Conservation (phyloP, 2,797 vertebrate species). For the Leucoraja ocellata region DNA sequence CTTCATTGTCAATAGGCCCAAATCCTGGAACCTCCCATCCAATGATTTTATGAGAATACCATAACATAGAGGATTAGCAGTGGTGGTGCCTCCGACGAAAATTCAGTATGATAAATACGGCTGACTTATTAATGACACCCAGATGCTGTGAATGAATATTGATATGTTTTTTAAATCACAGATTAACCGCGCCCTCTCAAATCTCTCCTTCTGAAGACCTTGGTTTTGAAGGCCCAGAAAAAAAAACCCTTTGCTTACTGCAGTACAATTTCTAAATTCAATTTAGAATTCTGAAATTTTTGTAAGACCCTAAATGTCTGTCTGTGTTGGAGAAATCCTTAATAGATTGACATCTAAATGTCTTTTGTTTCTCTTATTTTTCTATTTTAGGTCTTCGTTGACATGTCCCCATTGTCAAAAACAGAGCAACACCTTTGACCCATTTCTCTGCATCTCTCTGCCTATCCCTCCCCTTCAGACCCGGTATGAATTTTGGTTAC, state of each 20-base stretch:
- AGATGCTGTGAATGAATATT: too few species aligned
- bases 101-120: too few species aligned
- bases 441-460: conserved; percentile 95
- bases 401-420: conserved; percentile 98
- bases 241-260: not conserved
- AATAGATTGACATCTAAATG: not conserved
- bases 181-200: not conserved
- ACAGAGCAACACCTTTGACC: conserved; percentile 98
- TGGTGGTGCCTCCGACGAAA: too few species aligned
- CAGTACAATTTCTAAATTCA: not conserved
- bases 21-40: too few species aligned
- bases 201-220: not conserved
- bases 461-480: conserved; percentile 92
- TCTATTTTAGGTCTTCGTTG: conserved; percentile 76
- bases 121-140: too few species aligned
- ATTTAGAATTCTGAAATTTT: not conserved
- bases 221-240: not conserved
- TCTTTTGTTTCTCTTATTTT: conserved; percentile 12
- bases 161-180: not conserved
- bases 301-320: not conserved
- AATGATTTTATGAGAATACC: too few species aligned
- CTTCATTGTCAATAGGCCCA: too few species aligned
- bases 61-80: too few species aligned
- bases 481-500: conserved; percentile 62
- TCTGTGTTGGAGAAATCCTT: not conserved